These are phyloP conservation scores for Pollenia amentaria DNA, from an alignment of 2,888 invertebrate genomes.

Conservation along the genomic window DNA sequence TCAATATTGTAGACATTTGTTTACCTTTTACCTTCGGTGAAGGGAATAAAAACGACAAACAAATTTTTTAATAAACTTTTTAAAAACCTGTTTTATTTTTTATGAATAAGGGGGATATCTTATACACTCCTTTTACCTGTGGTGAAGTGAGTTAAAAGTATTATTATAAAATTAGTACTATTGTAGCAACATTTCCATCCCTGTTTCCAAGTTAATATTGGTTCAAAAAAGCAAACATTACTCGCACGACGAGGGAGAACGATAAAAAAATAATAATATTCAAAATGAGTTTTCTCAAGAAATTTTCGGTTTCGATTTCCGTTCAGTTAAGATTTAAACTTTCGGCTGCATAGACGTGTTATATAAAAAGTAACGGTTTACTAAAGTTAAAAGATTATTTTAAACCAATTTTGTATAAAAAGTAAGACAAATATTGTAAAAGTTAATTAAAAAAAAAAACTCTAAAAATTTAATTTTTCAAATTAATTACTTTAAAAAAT, in stretches of 20 bases:
- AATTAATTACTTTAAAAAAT: not conserved
- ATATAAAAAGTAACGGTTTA: slow-evolving; percentile 48
- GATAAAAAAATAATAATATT: slow-evolving; percentile 42
- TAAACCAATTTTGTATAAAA: slow-evolving; percentile 38
- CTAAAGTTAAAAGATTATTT: slow-evolving; percentile 44
- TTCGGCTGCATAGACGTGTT: slow-evolving; percentile 79
- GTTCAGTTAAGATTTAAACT: slow-evolving; percentile 81
- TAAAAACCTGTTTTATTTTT: too few relatives aligned
- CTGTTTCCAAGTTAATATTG: slow-evolving; percentile 1
- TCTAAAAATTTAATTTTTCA: slow-evolving; percentile 10
- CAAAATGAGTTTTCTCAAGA: slow-evolving; percentile 61
- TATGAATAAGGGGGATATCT: too few relatives aligned
- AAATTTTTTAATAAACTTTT: too few relatives aligned
- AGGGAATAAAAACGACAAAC: too few relatives aligned
- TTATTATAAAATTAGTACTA: too few relatives aligned
- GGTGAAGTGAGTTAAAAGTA: too few relatives aligned
- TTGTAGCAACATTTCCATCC: too few relatives aligned
- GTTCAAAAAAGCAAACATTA: slow-evolving; percentile 40
- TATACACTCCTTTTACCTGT: too few relatives aligned
- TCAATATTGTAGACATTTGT: too few relatives aligned
- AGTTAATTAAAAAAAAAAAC: slow-evolving; percentile 19
- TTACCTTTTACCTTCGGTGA: too few relatives aligned
- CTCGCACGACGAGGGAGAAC: slow-evolving; percentile 25
- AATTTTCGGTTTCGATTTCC: slow-evolving; percentile 77
- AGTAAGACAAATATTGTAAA: slow-evolving; percentile 34